Percentiles rank a stretch among this genome's conserved stretches.
phyloP scores from a whole-genome alignment of 2,888 invertebrate genomes.

The Rhimphoctona megacephalus region DNA sequence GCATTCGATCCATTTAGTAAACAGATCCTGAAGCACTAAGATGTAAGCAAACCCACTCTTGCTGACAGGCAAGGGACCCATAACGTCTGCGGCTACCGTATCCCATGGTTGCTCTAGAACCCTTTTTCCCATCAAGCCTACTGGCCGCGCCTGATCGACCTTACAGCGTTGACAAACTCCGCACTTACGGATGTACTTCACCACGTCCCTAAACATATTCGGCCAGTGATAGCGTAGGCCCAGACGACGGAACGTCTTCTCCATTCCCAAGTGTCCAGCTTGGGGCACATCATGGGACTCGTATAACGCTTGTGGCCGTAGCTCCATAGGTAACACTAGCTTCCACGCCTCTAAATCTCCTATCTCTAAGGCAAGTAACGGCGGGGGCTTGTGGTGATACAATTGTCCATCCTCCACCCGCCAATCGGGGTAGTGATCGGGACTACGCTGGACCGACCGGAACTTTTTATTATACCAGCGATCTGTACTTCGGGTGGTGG shows the following conservation, averaged over 20 bases:
- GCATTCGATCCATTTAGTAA: constrained; percentile 67
- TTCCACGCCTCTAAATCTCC: constrained; percentile 47
- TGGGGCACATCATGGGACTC: constrained; percentile 33
- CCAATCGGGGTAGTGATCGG: constrained; percentile 34
- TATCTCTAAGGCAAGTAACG: neutral
- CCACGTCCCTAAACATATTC: constrained; percentile 63
- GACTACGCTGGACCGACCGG: neutral
- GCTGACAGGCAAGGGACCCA: constrained; percentile 72
- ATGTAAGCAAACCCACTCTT: constrained; percentile 62
- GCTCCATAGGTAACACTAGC: constrained; percentile 19
- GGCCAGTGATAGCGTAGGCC: constrained; percentile 72
- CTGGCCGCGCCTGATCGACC: constrained; percentile 54
- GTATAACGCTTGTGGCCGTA: neutral
- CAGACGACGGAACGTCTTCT: constrained; percentile 47
- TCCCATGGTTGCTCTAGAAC: constrained; percentile 65
- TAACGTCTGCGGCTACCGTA: constrained; percentile 70
- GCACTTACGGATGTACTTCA: constrained; percentile 66
- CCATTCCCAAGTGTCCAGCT: constrained; percentile 38
- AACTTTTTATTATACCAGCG: neutral
- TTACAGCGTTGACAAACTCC: constrained; percentile 68
- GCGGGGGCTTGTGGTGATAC: constrained; percentile 4
- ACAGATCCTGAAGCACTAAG: constrained; percentile 42
- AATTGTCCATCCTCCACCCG: neutral
- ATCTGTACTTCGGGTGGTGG: neutral
- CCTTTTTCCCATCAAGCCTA: constrained; percentile 69